Evolutionary conservation across 2,797 vertebrate species (phyloP), one percentile per base, ranked within the genome.

Genomic region (Rhabdophis nuchalis): DNA sequence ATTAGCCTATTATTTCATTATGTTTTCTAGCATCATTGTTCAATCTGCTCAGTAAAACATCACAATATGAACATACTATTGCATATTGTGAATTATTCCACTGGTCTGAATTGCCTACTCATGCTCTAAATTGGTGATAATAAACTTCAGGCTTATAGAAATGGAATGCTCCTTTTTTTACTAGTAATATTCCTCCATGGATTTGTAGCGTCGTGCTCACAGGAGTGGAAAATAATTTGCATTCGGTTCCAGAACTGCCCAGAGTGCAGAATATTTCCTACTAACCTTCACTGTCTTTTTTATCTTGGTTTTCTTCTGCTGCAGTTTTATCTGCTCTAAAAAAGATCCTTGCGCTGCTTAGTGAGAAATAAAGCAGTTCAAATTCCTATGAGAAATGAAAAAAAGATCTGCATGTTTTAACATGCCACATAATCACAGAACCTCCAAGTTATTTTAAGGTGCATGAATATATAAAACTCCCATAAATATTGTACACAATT

Each of bases 261-360:
- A 89, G 27, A 56, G 12, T 0, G 0, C 4, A 1, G 0, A 68
- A 18, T 3, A 90, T 50, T 85, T 61, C 91, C 93, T 54, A 93
- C 97, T 96, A 87, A 97, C 97, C 98, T 96, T 97, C 98, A 97
- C 98, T 98, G 92, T 99, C 99, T 95, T 98, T 99, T 97, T 98
- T 99, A 95, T 99, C 99, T 95, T 98, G 98, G 82, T 96, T 99
- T 97, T 99, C 99, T 97, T 99, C 99, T 32, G 99, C 99, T 8
- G 99, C 99, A 5, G 99, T 99, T 97, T 99, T 99, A 96, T 99
- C 99, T 7, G 99, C 99, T 97, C 99, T 98, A 97, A 99, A 99
- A 98, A 99, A 99, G 95, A 99, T 99, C 92, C 99, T 98, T 90
- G 99, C 99, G 82, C 99, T 99, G 97, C 99, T 99, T 92, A 99